These are phyloP conservation scores for Rhegmatorhina hoffmannsi DNA, from an alignment of 2,113 vertebrate genomes.

Conservation along the genomic window DNA sequence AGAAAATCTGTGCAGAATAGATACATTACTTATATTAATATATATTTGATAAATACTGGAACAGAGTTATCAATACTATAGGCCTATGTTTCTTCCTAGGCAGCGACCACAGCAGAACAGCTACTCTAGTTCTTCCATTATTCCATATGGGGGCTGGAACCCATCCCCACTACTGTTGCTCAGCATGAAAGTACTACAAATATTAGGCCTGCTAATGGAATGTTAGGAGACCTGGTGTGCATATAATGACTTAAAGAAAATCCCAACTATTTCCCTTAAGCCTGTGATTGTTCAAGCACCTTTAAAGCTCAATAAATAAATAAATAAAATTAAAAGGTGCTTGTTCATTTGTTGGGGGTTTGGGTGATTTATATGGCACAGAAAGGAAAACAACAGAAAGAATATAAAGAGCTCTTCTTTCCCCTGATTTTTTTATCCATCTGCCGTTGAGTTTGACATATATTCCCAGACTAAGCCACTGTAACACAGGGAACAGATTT, in stretches of 20 bases:
- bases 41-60: neutral
- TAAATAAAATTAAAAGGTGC: neutral
- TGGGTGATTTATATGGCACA: neutral
- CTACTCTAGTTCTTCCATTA: neutral
- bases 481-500: neutral
- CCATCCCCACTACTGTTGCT: neutral
- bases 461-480: neutral
- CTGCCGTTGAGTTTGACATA: neutral
- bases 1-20: neutral
- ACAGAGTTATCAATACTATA: neutral
- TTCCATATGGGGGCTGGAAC: neutral
- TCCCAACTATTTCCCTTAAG: neutral
- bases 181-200: neutral
- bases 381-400: neutral
- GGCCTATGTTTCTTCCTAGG: neutral
- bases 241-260: neutral
- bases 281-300: neutral
- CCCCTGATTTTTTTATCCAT: neutral
- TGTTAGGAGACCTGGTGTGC: neutral
- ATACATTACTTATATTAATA: neutral
- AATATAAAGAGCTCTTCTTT: neutral
- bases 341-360: neutral
- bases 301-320: neutral
- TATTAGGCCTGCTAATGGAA: neutral
- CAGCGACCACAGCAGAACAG: neutral